Conservation (phyloP, 2,888 invertebrate species). For the Mimachlamys varia region DNA sequence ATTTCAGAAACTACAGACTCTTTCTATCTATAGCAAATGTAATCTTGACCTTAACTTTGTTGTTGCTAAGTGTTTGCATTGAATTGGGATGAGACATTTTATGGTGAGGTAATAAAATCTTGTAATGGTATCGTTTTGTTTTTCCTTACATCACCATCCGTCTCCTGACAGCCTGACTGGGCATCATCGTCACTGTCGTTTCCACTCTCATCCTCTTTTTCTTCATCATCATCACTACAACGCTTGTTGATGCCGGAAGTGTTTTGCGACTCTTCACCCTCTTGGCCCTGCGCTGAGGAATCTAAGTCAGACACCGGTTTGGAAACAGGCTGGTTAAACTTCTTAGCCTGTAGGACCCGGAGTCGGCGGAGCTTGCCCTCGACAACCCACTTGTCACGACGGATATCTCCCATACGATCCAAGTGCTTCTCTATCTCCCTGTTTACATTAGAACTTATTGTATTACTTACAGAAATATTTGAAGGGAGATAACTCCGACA, state of each 20-base stretch:
- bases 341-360: conserved; percentile 70
- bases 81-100: no score
- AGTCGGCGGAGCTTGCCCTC: conserved; percentile 92
- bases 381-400: conserved; percentile 95
- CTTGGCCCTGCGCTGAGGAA: conserved; percentile 40
- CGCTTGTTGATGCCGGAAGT: conserved; percentile 63
- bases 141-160: conserved; percentile 57
- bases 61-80: no score
- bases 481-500: not conserved
- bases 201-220: conserved; percentile 73
- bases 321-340: conserved; percentile 57
- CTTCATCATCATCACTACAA: conserved; percentile 76
- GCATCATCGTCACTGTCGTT: conserved; percentile 69
- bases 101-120: no score
- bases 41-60: no score
- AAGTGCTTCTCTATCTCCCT: conserved; percentile 94
- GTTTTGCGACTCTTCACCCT: conserved; percentile 57
- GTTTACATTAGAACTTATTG: conserved; percentile 47
- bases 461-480: no score
- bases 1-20: no score
- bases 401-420: conserved; percentile 92
- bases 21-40: no score
- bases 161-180: conserved; percentile 50
- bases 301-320: conserved; percentile 48
- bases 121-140: no score